Base-by-base conservation (phyloP, 2,888 invertebrate genomes). In the Desoria tigrina region DNA sequence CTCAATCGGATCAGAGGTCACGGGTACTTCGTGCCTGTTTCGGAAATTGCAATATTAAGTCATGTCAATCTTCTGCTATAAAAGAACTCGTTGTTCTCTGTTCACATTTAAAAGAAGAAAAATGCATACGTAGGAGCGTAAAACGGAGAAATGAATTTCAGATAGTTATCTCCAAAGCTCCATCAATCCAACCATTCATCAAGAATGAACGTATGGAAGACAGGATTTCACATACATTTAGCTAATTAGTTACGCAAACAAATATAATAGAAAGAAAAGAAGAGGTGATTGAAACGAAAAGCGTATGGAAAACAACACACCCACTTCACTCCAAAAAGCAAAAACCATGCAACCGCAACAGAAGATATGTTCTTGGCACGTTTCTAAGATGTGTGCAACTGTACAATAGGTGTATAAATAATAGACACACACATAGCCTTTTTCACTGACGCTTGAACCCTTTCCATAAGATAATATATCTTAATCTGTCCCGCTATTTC, bases 1-100 rank as follows among this genome's bases (percentile, higher is more conserved):
- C 85, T 92, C 90, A 86, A 98, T 92, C 84, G 91, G 90, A 86
- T 92, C 90, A 84, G 92, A 92, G 84, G 94, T 90, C 84, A 98
- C 96, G 81, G 97, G 95, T 84, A 95, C 93, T 88, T 98, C 98
- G 87, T 98, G 98, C 88, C 95, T 94, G 90, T 82, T 7, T n/a
- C n/a, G n/a, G n/a, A n/a, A n/a, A n/a, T n/a, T n/a, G n/a, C 24
- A 51, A 51, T 51, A 18, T 51, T 26, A 51, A 51, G 23, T 51
- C 45, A 45, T 45, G 45, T 45, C 45, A 45, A 21, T 45, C 45
- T 11, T 18, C 45, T 45, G 45, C 4, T 11, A 45, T 6, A 45
- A 11, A 45, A 45, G 45, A 45, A 45, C 45, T 45, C 45, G 45
- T 16, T 45, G 45, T 45, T 45, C 45, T 16, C n/a, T 45, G 11